These are phyloP conservation scores for Tortrix viridana DNA, from an alignment of 2,888 invertebrate genomes.

Conservation along the genomic window DNA sequence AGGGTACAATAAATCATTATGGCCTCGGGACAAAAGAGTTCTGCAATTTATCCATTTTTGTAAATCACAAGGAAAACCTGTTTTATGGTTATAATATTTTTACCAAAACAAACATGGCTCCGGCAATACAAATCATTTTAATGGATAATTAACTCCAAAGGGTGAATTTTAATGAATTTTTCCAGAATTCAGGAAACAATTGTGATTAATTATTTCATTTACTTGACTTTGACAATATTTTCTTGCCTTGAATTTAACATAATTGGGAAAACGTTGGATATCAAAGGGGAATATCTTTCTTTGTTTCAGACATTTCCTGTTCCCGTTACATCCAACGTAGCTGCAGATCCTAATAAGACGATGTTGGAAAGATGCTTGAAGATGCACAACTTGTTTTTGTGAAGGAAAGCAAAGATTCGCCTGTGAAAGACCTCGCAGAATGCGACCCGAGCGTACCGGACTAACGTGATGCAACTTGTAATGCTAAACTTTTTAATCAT, in stretches of 20 bases:
- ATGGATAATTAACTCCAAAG: slow-evolving; percentile 25
- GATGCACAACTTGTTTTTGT: slow-evolving; percentile 24
- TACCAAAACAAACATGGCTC: slow-evolving; percentile 13
- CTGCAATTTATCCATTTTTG: slow-evolving; percentile 42
- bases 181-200: slow-evolving; percentile 23
- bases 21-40: slow-evolving; percentile 50
- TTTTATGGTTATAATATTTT: slow-evolving; percentile 26
- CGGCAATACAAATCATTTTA: slow-evolving; percentile 33
- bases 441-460: slow-evolving; percentile 62
- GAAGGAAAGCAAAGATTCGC: slow-evolving; percentile 15
- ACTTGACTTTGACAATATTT: slow-evolving; percentile 32
- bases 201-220: slow-evolving; percentile 32
- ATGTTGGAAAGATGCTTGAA: slow-evolving; percentile 36
- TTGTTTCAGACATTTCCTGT: slow-evolving; percentile 27
- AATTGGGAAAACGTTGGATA: too few relatives aligned
- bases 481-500: slow-evolving; percentile 94
- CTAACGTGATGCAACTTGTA: slow-evolving; percentile 91
- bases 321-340: slow-evolving; percentile 4
- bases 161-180: slow-evolving; percentile 15
- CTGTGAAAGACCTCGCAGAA: slow-evolving; percentile 58
- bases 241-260: not conserved
- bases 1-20: slow-evolving; percentile 49
- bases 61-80: slow-evolving; percentile 26
- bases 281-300: not conserved
- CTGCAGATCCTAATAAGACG: slow-evolving; percentile 21